Evolutionary conservation across 23 tunicate genomes (phyloP).

Genomic region (Styela clava): DNA sequence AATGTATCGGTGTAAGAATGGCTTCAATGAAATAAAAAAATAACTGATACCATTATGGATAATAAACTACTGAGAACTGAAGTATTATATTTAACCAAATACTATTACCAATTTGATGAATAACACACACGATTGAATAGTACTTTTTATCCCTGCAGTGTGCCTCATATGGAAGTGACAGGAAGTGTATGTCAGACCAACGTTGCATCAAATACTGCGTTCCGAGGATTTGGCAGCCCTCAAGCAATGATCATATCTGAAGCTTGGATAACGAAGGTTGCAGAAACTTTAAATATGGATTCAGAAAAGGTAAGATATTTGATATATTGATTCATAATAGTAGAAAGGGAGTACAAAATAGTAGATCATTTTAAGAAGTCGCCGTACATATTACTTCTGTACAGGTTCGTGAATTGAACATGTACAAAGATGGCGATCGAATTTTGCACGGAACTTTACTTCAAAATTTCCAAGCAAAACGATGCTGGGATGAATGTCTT

Average conservation of each 20-base stretch:
- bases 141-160: too few relatives aligned
- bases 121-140: too few relatives aligned
- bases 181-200: conserved; percentile 41
- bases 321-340: too few relatives aligned
- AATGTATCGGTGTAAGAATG: too few relatives aligned
- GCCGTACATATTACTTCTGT: too few relatives aligned
- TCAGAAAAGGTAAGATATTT: conserved; percentile 19
- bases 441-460: not conserved
- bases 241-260: conserved; percentile 35
- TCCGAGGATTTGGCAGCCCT: conserved; percentile 36
- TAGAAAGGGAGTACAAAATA: too few relatives aligned
- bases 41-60: too few relatives aligned
- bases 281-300: conserved; percentile 8
- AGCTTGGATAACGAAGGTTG: conserved; percentile 28
- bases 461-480: not conserved
- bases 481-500: conserved; percentile 42
- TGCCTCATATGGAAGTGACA: conserved; percentile 34
- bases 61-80: too few relatives aligned
- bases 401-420: conserved; percentile 37
- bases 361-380: too few relatives aligned
- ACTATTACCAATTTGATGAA: too few relatives aligned
- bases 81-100: too few relatives aligned
- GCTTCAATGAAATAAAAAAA: too few relatives aligned
- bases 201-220: conserved; percentile 37
- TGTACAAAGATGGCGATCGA: conserved; percentile 34